Evolutionary conservation across 1,140 invertebrate species (phyloP).

Genomic region (Drosophila tani): DNA sequence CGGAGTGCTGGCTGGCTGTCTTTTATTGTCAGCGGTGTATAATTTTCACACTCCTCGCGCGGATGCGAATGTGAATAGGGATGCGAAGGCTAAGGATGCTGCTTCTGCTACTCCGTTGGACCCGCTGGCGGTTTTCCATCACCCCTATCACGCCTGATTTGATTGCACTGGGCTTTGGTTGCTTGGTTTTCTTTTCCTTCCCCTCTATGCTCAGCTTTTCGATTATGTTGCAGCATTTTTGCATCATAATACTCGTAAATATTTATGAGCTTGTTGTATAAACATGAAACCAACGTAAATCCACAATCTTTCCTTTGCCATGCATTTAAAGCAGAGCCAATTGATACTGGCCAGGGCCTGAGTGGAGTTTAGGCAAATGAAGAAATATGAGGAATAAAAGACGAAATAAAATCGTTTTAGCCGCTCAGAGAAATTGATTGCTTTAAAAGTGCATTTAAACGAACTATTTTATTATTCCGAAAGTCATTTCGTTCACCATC

Average conservation of each 20-base stretch:
- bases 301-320: conserved; percentile 1
- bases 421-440: conserved; percentile 23
- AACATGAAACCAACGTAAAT: conserved; percentile 38
- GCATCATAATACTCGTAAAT: conserved; percentile 73
- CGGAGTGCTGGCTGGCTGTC: conserved; percentile 29
- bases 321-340: conserved; percentile 35
- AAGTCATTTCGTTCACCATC: conserved; percentile 16
- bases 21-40: conserved; percentile 58
- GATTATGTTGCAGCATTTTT: conserved; percentile 56
- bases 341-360: conserved; percentile 1
- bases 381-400: conserved; percentile 9
- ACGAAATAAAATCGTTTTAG: conserved; percentile 40
- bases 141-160: conserved; percentile 52
- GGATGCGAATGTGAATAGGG: conserved; percentile 2
- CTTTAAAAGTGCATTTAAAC: conserved; percentile 39
- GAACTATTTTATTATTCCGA: conserved; percentile 30
- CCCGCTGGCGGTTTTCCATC: conserved; percentile 19
- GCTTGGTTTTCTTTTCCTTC: background rate
- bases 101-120: conserved; percentile 12
- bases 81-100: conserved; percentile 1
- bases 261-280: conserved; percentile 61
- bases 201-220: conserved; percentile 32
- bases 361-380: conserved; percentile 6
- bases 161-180: conserved; percentile 60
- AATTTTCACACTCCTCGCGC: conserved; percentile 63